Evolutionary conservation across 2,113 vertebrate species (phyloP).

Genomic region (Pardalotus punctatus): DNA sequence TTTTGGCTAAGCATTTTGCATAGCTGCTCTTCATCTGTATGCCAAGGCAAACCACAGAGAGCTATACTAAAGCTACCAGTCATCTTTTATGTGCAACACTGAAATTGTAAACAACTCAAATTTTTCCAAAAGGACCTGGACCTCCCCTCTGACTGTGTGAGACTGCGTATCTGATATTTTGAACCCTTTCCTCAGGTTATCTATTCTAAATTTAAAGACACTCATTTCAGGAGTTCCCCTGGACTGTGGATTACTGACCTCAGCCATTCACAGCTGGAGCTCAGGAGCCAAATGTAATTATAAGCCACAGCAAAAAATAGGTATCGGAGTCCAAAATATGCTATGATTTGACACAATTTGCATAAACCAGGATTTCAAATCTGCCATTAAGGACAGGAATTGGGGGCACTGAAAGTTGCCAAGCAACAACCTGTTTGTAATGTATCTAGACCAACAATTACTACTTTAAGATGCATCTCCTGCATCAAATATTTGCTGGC

Average conservation of each 20-base stretch:
- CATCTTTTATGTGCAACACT: not conserved
- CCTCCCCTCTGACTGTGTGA: not conserved
- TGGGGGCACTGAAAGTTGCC: not conserved
- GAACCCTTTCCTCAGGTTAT: not conserved
- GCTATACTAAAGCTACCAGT: not conserved
- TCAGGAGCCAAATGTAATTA: slow-evolving; percentile 26
- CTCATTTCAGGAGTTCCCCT: not conserved
- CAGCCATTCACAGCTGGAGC: not conserved
- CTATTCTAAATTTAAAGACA: not conserved
- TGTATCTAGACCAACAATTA: not conserved
- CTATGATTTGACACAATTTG: slow-evolving; percentile 46
- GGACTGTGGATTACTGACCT: not conserved
- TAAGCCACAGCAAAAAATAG: slow-evolving; percentile 40
- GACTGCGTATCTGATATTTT: rapidly evolving
- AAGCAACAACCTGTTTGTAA: not conserved
- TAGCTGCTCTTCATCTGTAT: not conserved
- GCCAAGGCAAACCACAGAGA: not conserved
- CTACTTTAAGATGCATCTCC: not conserved
- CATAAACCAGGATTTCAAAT: slow-evolving; percentile 46
- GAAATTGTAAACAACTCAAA: not conserved
- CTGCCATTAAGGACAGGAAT: slow-evolving; percentile 45
- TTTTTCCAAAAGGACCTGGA: not conserved
- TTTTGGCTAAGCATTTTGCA: not conserved
- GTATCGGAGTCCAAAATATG: not conserved
- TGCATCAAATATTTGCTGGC: not conserved